phyloP scores from a whole-genome alignment of 1,140 invertebrate genomes.

The Ericerus pela region DNA sequence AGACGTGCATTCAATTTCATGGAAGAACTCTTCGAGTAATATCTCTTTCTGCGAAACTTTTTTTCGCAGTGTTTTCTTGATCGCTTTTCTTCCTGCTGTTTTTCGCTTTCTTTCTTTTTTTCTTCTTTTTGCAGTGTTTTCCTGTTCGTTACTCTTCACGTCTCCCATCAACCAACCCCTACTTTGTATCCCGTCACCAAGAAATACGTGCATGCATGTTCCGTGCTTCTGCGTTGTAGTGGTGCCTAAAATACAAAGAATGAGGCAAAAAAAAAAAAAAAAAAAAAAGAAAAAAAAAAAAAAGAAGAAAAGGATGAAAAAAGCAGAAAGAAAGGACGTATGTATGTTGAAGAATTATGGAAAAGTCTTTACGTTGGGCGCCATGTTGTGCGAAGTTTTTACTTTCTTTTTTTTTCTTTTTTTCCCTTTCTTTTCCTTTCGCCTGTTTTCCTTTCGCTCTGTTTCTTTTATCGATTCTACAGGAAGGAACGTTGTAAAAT shows the following conservation, averaged over 20 bases:
- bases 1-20: constrained; percentile 5
- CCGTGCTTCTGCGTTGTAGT: background rate
- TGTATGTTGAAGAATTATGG: background rate
- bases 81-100: background rate
- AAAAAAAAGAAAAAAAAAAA: too few relatives aligned
- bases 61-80: constrained; percentile 4
- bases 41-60: background rate
- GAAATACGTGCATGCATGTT: background rate
- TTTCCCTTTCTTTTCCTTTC: too few relatives aligned
- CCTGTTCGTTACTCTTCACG: too few relatives aligned
- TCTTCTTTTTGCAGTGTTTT: background rate
- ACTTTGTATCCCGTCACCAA: background rate
- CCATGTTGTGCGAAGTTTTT: background rate
- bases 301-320: too few relatives aligned
- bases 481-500: too few relatives aligned
- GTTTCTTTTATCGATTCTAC: too few relatives aligned
- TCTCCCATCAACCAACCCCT: too few relatives aligned
- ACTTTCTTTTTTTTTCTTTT: background rate
- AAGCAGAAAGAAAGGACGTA: too few relatives aligned
- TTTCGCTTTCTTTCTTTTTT: background rate
- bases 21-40: constrained; percentile 6
- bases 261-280: too few relatives aligned
- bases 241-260: background rate
- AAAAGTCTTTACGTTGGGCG: background rate
- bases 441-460: too few relatives aligned